Conservation (phyloP, 1,140 invertebrate genomes). For the Drosophila mayri region DNA sequence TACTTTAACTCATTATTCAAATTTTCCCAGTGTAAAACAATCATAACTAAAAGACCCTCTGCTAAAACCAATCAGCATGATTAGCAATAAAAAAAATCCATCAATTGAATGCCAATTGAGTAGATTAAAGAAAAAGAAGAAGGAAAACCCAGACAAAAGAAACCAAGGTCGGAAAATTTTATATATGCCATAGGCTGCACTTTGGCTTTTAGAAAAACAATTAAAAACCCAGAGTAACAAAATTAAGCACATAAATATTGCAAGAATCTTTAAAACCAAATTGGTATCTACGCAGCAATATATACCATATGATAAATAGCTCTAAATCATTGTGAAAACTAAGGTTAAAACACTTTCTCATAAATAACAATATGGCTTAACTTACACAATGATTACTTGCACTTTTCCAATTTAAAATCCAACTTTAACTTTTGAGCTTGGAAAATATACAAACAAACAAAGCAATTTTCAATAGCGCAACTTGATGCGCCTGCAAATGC, state of each 20-base stretch:
- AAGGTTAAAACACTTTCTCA: neutral
- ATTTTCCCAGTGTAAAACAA: neutral
- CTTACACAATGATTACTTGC: neutral
- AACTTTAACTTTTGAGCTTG: neutral
- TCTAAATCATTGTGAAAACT: neutral
- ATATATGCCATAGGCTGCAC: constrained; percentile 1
- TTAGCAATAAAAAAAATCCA: constrained; percentile 44
- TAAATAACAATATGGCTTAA: neutral
- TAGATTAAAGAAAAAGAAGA: constrained; percentile 13
- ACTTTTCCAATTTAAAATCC: neutral
- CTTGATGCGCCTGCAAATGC: constrained; percentile 36
- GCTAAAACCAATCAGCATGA: constrained; percentile 36
- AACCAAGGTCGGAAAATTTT: neutral
- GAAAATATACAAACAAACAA: constrained; percentile 2
- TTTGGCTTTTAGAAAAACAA: neutral
- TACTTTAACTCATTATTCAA: too few species aligned
- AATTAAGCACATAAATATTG: neutral
- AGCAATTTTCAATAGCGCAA: constrained; percentile 16
- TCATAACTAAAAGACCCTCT: neutral
- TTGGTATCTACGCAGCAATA: neutral
- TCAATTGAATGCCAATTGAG: constrained; percentile 53
- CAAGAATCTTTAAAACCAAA: neutral
- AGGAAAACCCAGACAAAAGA: constrained; percentile 5
- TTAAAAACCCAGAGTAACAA: neutral
- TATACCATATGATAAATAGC: neutral